These are phyloP conservation scores for Pantherophis vulpinus DNA, from an alignment of 2,797 vertebrate genomes.

Conservation along the genomic window DNA sequence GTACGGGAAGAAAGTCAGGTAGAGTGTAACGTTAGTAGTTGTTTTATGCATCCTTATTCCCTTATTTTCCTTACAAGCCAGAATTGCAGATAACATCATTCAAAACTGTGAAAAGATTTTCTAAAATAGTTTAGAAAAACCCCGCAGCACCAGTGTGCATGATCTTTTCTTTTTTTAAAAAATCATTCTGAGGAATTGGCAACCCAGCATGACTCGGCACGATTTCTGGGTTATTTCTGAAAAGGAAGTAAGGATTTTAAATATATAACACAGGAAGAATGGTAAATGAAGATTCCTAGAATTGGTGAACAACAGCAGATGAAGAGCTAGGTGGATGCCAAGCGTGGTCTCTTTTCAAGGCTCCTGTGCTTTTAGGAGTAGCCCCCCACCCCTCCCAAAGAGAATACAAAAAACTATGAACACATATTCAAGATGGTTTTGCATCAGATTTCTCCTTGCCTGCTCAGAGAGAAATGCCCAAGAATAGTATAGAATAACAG, in stretches of 20 bases:
- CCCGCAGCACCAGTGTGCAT: too few relatives aligned
- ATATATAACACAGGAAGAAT: background rate
- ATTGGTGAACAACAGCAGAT: background rate
- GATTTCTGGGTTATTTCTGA: background rate
- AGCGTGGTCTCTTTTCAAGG: background rate
- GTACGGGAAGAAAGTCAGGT: background rate
- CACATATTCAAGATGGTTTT: too few relatives aligned
- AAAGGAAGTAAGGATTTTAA: background rate
- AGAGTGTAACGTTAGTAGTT: background rate
- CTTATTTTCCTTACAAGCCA: background rate
- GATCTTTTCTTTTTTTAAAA: background rate
- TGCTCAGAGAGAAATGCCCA: background rate
- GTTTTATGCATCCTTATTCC: too few relatives aligned
- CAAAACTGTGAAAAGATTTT: background rate
- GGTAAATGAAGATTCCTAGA: background rate
- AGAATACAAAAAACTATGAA: too few relatives aligned
- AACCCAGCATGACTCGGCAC: background rate
- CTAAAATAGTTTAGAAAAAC: background rate
- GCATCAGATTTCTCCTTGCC: background rate
- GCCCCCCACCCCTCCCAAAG: too few relatives aligned
- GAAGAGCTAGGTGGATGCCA: background rate
- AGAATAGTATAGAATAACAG: too few relatives aligned
- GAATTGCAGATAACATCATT: background rate
- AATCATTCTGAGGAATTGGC: background rate
- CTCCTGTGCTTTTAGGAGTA: background rate